Percentiles rank a stretch among this genome's conserved stretches.
These are phyloP conservation scores for Oncorhynchus kisutch DNA, from an alignment of 2,113 vertebrate species.

Conservation along the genomic window DNA sequence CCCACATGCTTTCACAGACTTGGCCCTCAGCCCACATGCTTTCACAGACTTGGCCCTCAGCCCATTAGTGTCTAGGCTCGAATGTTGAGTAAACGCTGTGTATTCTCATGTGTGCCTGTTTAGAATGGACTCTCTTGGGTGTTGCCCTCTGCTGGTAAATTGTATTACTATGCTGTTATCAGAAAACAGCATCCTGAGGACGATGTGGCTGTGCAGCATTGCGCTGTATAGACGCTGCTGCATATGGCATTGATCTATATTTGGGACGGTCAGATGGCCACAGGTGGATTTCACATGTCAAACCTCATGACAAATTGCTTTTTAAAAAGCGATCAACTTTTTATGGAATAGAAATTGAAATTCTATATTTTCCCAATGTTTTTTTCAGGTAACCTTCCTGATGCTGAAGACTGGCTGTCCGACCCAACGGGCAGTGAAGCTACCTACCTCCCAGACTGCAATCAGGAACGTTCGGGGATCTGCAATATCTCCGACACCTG, in stretches of 20 bases:
- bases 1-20: background rate
- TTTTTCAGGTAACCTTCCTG: constrained; percentile 11
- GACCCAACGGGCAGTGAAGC: constrained; percentile 14
- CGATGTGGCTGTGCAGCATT: background rate
- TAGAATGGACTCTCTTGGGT: background rate
- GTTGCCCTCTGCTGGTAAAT: background rate
- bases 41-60: too few relatives aligned
- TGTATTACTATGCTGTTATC: background rate
- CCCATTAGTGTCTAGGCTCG: background rate
- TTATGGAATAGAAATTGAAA: background rate
- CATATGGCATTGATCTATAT: too few relatives aligned
- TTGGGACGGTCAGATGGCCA: constrained; percentile 7
- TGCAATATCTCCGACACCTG: constrained; percentile 64
- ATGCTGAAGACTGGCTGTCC: constrained; percentile 51
- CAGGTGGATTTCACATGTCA: background rate
- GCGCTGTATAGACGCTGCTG: constrained; percentile 20
- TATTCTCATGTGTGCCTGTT: background rate
- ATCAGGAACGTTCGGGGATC: constrained; percentile 57
- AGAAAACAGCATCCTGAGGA: background rate
- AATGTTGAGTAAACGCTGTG: background rate
- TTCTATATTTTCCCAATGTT: background rate
- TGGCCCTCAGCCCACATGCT: too few relatives aligned
- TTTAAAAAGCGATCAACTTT: background rate
- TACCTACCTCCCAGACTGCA: constrained; percentile 72
- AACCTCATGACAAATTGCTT: background rate